Evolutionary conservation across 1,140 invertebrate species (phyloP).

Genomic region (Ctenoplectra terminalis): DNA sequence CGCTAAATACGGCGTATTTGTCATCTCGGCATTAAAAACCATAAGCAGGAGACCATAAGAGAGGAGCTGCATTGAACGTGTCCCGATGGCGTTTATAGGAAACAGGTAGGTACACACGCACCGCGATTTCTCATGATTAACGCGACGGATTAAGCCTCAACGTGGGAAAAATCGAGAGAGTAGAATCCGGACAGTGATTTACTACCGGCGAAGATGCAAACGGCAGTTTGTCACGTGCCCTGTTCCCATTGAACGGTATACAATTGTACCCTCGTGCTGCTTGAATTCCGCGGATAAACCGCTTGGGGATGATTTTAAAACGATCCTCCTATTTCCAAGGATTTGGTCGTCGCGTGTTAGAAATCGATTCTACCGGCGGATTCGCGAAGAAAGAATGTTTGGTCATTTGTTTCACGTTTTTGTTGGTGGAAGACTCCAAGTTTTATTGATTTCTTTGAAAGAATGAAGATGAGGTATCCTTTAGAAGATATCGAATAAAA

Average conservation of each 20-base stretch:
- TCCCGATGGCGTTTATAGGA: conserved; percentile 14
- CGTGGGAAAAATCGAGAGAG: conserved; percentile 58
- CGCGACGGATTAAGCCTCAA: conserved; percentile 59
- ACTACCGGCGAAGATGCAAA: conserved; percentile 30
- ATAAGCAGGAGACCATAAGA: conserved; percentile 23
- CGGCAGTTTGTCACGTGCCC: conserved; percentile 51
- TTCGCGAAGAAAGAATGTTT: not conserved
- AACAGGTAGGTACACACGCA: conserved; percentile 29
- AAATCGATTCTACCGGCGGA: not conserved
- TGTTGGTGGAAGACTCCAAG: not conserved
- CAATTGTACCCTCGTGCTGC: conserved; percentile 32
- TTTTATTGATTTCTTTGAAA: too few species aligned
- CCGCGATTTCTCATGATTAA: conserved; percentile 73
- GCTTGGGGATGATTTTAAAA: not conserved
- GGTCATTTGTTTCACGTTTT: not conserved
- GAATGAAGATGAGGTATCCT: too few species aligned
- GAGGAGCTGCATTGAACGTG: not conserved
- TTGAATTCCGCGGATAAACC: conserved; percentile 37
- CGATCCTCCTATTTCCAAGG: not conserved
- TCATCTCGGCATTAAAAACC: conserved; percentile 67
- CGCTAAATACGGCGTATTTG: conserved; percentile 70
- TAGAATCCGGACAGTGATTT: conserved; percentile 55
- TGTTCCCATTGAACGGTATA: conserved; percentile 47
- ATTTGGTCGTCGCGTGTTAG: not conserved
- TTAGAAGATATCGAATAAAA: too few species aligned